Conservation (phyloP, 2,888 invertebrate genomes). For the Agonopterix alstromeriana region DNA sequence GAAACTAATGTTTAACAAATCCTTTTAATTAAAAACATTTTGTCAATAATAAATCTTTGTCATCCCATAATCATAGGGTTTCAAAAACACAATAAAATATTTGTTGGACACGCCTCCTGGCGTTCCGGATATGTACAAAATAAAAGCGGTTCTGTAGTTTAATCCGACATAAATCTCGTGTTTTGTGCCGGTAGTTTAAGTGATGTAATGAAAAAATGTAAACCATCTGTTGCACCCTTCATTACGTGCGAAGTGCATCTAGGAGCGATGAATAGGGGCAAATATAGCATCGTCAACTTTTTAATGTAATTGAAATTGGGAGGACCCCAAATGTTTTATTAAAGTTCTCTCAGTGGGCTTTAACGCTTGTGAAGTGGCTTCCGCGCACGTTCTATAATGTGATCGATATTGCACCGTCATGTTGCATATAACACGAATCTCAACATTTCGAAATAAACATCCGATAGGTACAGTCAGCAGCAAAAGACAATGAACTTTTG, state of each 20-base stretch:
- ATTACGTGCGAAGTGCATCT: conserved; percentile 48
- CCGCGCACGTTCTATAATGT: conserved; percentile 6
- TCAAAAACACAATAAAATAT: conserved; percentile 51
- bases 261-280: conserved; percentile 48
- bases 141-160: conserved; percentile 60
- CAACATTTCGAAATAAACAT: no score
- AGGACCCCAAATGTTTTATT: conserved; percentile 66
- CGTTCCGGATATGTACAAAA: conserved; percentile 62
- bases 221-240: conserved; percentile 75
- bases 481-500: no score
- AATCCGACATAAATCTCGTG: conserved; percentile 70
- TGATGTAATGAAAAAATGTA: conserved; percentile 68
- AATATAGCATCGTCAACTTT: conserved; percentile 60
- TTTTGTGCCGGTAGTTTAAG: conserved; percentile 55
- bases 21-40: conserved; percentile 6
- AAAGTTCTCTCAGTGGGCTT: conserved; percentile 44
- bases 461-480: no score
- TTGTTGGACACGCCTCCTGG: conserved; percentile 58
- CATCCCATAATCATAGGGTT: conserved; percentile 37
- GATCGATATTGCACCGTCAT: conserved; percentile 2
- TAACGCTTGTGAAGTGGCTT: conserved; percentile 37
- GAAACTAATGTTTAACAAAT: neutral
- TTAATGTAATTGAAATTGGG: conserved; percentile 72
- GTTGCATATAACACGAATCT: no score
- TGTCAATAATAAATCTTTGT: conserved; percentile 12